phyloP scores from a whole-genome alignment of 2,113 vertebrate genomes.

The Coracopsis vasa region DNA sequence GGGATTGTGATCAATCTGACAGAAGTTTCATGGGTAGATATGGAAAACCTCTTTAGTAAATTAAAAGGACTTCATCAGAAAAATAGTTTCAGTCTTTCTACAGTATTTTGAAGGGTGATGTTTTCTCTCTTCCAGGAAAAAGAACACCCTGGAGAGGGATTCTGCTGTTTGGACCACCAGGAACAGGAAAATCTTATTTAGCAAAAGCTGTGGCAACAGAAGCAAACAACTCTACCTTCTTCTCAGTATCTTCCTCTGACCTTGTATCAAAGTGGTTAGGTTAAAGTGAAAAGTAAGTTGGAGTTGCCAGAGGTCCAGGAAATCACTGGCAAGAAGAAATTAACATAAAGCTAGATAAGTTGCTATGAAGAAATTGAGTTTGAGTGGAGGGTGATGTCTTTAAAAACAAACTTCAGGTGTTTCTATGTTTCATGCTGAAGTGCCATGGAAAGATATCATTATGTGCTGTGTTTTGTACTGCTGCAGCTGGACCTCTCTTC shows the following conservation, averaged over 20 bases:
- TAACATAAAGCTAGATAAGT: not conserved
- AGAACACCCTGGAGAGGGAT: slow-evolving; percentile 97
- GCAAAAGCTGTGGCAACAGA: slow-evolving; percentile 98
- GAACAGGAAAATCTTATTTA: slow-evolving; percentile 96
- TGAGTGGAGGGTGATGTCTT: not conserved
- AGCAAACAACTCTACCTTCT: slow-evolving; percentile 98
- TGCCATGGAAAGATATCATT: not conserved
- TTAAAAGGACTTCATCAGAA: not conserved
- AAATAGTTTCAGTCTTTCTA: not conserved
- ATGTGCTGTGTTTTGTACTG: not conserved
- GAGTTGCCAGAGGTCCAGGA: not conserved
- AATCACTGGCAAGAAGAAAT: not conserved
- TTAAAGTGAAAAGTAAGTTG: slow-evolving; percentile 96
- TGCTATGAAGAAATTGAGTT: not conserved
- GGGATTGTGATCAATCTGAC: not conserved
- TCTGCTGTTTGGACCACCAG: slow-evolving; percentile 95
- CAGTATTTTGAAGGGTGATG: not conserved
- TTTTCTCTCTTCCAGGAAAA: slow-evolving; percentile 81
- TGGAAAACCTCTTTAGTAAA: not conserved
- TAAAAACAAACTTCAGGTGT: not conserved
- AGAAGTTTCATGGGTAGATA: not conserved
- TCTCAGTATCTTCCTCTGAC: slow-evolving; percentile 95
- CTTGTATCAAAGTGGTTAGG: slow-evolving; percentile 99
- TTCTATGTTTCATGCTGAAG: not conserved
- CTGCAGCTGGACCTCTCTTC: not conserved